These are phyloP conservation scores for Nudaria mundana DNA, from an alignment of 2,888 invertebrate genomes.

Conservation along the genomic window DNA sequence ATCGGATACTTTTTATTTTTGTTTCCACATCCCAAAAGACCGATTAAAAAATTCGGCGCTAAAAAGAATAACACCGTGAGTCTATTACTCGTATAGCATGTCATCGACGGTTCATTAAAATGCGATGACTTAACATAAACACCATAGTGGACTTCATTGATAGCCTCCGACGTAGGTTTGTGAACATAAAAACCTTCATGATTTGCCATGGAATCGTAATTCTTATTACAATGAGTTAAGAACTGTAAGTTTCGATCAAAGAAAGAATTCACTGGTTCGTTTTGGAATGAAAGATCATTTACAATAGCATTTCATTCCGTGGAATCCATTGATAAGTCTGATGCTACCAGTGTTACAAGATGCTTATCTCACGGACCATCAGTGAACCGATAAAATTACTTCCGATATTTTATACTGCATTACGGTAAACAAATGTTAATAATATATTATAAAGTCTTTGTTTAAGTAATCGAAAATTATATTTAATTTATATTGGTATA, in stretches of 20 bases:
- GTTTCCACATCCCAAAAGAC: constrained; percentile 58
- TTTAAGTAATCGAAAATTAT: neutral
- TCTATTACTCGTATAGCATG: constrained; percentile 79
- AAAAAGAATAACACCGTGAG: constrained; percentile 77
- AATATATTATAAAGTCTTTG: neutral
- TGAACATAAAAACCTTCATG: constrained; percentile 58
- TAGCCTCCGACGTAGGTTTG: constrained; percentile 75
- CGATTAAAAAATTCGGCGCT: constrained; percentile 69
- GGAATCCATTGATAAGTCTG: constrained; percentile 79
- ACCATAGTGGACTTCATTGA: constrained; percentile 79
- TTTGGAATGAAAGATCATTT: constrained; percentile 68
- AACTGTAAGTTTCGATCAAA: constrained; percentile 27
- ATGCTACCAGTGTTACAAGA: constrained; percentile 78
- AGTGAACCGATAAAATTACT: constrained; percentile 55
- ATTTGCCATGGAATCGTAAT: constrained; percentile 36
- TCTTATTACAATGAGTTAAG: constrained; percentile 44
- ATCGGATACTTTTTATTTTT: constrained; percentile 56
- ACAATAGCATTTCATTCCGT: constrained; percentile 78
- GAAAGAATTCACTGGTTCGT: constrained; percentile 51
- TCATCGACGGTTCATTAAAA: constrained; percentile 81
- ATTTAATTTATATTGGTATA: no score
- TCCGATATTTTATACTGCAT: constrained; percentile 22
- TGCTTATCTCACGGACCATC: constrained; percentile 67
- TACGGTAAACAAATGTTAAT: neutral
- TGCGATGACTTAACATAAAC: constrained; percentile 79